Percentiles rank a stretch among this genome's conserved stretches.
Evolutionary conservation across 1,140 invertebrate genomes (phyloP).

Genomic region (Brachionus rubens): DNA sequence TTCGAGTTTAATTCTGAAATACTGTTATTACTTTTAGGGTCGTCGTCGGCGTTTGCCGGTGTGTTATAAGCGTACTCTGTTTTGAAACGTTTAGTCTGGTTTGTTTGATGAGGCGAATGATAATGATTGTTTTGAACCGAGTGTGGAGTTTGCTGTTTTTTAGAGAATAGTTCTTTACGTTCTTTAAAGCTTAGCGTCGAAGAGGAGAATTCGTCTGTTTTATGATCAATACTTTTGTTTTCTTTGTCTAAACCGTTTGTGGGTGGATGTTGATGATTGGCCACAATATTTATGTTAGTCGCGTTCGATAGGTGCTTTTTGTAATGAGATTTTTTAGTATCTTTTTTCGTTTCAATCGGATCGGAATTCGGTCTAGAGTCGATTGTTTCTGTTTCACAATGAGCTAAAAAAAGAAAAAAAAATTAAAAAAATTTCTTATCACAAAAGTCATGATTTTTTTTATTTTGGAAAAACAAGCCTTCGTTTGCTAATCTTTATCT

Average conservation of each 20-base stretch:
- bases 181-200: constrained; percentile 13
- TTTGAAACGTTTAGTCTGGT: not conserved
- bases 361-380: not conserved
- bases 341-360: not conserved
- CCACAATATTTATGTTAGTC: not conserved
- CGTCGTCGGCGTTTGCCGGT: not conserved
- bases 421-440: too few relatives aligned
- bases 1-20: not conserved
- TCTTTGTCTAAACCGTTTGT: constrained; percentile 29
- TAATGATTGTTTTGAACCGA: not conserved
- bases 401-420: too few relatives aligned
- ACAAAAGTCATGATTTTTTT: too few relatives aligned
- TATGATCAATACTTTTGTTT: constrained; percentile 8
- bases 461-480: too few relatives aligned
- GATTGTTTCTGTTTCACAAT: not conserved
- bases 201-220: not conserved
- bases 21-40: constrained; percentile 10
- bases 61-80: not conserved
- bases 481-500: too few relatives aligned
- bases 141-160: not conserved
- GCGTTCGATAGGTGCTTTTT: constrained; percentile 22
- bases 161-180: constrained; percentile 35
- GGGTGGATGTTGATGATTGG: not conserved
- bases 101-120: not conserved
- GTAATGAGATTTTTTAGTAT: not conserved